A percentile compares a stretch with the other conserved stretches of the same genome.
Conservation (phyloP, 1,140 invertebrate species). For the Panulirus ornatus region DNA sequence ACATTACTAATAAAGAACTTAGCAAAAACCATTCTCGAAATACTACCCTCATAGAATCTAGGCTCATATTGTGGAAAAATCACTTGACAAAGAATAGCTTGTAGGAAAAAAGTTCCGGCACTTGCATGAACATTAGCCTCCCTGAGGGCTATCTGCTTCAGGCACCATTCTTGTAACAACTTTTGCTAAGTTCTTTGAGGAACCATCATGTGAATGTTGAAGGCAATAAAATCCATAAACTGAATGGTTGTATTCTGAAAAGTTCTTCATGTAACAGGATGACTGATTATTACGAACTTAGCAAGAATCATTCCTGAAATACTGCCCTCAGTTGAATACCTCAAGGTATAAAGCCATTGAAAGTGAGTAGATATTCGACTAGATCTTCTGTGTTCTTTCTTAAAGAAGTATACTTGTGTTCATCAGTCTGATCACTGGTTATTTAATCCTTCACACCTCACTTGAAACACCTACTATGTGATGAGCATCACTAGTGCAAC, state of each 20-base stretch:
- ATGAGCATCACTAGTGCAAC: background rate
- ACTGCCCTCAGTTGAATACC: conserved; percentile 13
- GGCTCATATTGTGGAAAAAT: too few species aligned
- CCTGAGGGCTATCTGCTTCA: conserved; percentile 25
- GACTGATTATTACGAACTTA: conserved; percentile 11
- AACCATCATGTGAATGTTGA: background rate
- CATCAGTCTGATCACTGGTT: background rate
- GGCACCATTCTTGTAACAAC: conserved; percentile 14
- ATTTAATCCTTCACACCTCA: background rate
- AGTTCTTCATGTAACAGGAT: background rate
- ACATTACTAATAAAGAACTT: conserved; percentile 21
- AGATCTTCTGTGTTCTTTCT: conserved; percentile 13
- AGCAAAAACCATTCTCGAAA: conserved; percentile 30
- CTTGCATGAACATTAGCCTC: conserved; percentile 51
- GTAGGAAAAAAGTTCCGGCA: conserved; percentile 62
- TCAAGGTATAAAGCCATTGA: conserved; percentile 13
- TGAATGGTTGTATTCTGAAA: too few species aligned
- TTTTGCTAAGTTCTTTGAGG: conserved; percentile 16
- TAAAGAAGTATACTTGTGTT: background rate
- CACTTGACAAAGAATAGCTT: conserved; percentile 10
- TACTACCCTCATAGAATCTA: too few species aligned
- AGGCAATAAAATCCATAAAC: too few species aligned
- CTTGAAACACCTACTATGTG: background rate
- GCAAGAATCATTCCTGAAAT: conserved; percentile 24
- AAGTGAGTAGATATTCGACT: conserved; percentile 14